Evolutionary conservation across 2,113 vertebrate genomes (phyloP).

Genomic region (Coregonus clupeaformis): DNA sequence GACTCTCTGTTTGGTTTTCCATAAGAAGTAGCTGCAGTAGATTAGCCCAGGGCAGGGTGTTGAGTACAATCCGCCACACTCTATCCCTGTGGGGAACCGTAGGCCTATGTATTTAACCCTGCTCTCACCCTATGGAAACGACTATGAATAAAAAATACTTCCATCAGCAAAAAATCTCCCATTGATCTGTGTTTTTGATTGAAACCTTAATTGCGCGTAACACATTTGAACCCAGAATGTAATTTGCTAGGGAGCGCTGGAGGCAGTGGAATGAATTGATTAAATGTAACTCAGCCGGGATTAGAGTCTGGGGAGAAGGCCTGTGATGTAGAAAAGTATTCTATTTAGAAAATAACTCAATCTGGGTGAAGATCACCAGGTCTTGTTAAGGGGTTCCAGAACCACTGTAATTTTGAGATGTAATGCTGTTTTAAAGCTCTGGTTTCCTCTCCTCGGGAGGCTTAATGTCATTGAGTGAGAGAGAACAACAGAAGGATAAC

Average conservation of each 20-base stretch:
- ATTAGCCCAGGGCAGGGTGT: background rate
- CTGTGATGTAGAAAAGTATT: conserved; percentile 6
- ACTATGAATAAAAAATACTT: conserved; percentile 25
- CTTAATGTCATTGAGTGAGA: conserved; percentile 29
- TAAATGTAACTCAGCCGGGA: conserved; percentile 41
- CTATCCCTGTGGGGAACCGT: conserved; percentile 3
- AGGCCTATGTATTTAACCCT: conserved; percentile 13
- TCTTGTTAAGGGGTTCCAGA: background rate
- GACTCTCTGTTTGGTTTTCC: background rate
- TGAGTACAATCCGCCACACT: background rate
- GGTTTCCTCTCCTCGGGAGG: conserved; percentile 5
- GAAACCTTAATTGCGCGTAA: conserved; percentile 51
- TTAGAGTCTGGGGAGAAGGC: background rate
- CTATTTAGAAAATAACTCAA: conserved; percentile 22
- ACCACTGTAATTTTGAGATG: background rate
- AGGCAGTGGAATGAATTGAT: conserved; percentile 52
- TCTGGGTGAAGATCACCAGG: conserved; percentile 26
- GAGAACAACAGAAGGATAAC: background rate
- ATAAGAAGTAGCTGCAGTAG: background rate
- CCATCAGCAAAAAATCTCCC: conserved; percentile 44
- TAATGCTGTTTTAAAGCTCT: conserved; percentile 23
- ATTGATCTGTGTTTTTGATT: conserved; percentile 39
- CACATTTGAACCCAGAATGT: conserved; percentile 30
- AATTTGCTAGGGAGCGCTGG: conserved; percentile 46
- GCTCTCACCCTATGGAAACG: background rate